Evolutionary conservation across 2,888 invertebrate genomes (phyloP).

Genomic region (Agrilus cyanescens): DNA sequence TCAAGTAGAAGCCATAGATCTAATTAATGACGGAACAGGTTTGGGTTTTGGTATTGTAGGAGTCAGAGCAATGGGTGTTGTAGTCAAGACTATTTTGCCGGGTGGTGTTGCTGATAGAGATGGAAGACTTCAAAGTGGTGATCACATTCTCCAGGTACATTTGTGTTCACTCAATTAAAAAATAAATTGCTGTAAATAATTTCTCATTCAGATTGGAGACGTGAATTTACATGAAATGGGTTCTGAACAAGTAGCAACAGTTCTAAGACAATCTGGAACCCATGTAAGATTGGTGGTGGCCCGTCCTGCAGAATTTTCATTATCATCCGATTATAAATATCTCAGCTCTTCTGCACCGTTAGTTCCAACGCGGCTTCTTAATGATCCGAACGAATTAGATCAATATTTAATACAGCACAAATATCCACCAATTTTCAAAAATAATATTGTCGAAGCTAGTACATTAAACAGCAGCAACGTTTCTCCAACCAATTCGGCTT

Average conservation of each 20-base stretch:
- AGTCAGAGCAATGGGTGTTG: conserved; percentile 94
- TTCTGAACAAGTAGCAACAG: conserved; percentile 93
- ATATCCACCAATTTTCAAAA: conserved; percentile 57
- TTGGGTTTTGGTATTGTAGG: conserved; percentile 98
- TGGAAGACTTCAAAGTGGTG: conserved; percentile 92
- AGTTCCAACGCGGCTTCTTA: conserved; percentile 61
- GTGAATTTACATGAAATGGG: conserved; percentile 89
- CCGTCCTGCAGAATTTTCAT: conserved; percentile 68
- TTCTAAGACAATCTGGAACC: conserved; percentile 88
- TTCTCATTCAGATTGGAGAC: conserved; percentile 33
- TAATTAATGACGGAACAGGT: conserved; percentile 95
- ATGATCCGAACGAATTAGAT: conserved; percentile 78
- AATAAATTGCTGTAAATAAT: background rate
- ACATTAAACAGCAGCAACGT: no score
- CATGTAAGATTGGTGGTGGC: conserved; percentile 92
- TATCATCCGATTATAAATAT: conserved; percentile 46
- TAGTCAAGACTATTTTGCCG: conserved; percentile 95
- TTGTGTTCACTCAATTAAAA: conserved; percentile 2
- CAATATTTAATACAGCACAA: conserved; percentile 76
- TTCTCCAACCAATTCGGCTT: no score
- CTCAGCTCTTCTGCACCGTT: conserved; percentile 47
- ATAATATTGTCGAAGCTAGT: conserved; percentile 10
- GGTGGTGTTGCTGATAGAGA: conserved; percentile 97
- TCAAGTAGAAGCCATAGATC: conserved; percentile 93
- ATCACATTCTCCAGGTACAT: conserved; percentile 91